These are phyloP conservation scores for Phoeniculus purpureus DNA, from an alignment of 2,797 vertebrate genomes.

Conservation along the genomic window DNA sequence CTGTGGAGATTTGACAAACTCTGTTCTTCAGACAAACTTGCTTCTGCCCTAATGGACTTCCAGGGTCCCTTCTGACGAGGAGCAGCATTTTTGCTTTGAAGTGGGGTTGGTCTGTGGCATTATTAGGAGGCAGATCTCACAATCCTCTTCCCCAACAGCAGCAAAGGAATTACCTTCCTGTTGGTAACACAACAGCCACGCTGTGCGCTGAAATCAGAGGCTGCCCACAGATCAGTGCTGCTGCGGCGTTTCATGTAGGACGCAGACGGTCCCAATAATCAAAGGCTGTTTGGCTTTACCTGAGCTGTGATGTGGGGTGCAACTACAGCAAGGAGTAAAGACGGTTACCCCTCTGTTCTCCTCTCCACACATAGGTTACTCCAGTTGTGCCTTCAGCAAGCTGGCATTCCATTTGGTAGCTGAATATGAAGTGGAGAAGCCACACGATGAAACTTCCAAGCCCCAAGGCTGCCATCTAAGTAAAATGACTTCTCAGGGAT, in stretches of 20 bases:
- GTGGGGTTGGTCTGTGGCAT: not conserved
- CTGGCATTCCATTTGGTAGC: not conserved
- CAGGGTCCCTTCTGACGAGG: not conserved
- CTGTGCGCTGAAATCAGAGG: not conserved
- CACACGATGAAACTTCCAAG: not conserved
- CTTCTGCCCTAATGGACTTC: slow-evolving; percentile 45
- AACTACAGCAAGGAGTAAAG: not conserved
- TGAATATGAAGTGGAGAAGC: not conserved
- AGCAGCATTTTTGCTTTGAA: slow-evolving; percentile 5
- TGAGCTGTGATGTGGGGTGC: not conserved
- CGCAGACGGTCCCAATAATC: not conserved
- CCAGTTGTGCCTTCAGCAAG: not conserved
- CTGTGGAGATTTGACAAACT: slow-evolving; percentile 60
- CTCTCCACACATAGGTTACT: not conserved
- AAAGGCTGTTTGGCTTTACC: not conserved
- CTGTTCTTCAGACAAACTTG: slow-evolving; percentile 31
- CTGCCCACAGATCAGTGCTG: not conserved
- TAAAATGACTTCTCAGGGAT: not conserved
- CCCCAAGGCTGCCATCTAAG: not conserved
- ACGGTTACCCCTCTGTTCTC: not conserved
- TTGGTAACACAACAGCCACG: not conserved
- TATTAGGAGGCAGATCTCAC: not conserved
- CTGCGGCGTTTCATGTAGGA: not conserved
- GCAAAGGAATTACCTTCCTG: not conserved
- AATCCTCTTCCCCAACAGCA: not conserved